Conservation (phyloP, 1,140 invertebrate species). For the Orius laevigatus region DNA sequence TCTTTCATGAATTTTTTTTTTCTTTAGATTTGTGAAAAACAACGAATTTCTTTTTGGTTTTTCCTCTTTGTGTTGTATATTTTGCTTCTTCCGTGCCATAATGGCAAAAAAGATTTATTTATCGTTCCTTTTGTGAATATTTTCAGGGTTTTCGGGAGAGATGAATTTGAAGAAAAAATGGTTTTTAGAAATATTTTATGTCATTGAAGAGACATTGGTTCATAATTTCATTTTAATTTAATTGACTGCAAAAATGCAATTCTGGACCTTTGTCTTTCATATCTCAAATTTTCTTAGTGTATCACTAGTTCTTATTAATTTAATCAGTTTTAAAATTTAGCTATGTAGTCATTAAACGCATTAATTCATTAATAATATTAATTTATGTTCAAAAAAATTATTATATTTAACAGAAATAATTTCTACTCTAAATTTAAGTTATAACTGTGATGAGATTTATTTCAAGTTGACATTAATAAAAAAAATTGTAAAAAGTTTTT, state of each 20-base stretch:
- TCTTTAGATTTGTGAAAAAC: constrained; percentile 1
- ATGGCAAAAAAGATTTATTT: neutral
- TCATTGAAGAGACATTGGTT: constrained; percentile 13
- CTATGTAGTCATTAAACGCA: no score
- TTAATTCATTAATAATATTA: no score
- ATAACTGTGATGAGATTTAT: no score
- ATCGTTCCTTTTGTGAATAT: neutral
- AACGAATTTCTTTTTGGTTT: constrained; percentile 4
- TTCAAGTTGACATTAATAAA: no score
- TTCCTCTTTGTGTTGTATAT: neutral
- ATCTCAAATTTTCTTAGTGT: no score
- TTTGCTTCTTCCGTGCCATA: neutral
- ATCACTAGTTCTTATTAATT: no score
- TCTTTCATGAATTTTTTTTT: constrained; percentile 5
- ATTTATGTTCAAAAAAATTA: no score
- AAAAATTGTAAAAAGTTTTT: no score
- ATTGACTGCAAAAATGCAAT: constrained; percentile 3
- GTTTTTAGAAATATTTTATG: constrained; percentile 2
- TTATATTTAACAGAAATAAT: no score
- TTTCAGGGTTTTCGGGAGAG: constrained; percentile 2
- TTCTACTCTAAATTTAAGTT: no score
- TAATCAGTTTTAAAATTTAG: no score
- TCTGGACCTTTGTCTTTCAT: constrained; percentile 15
- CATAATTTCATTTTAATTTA: constrained; percentile 11
- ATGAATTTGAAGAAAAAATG: neutral